phyloP scores from a whole-genome alignment of 2,888 invertebrate genomes.

The Chrysina gloriosa region DNA sequence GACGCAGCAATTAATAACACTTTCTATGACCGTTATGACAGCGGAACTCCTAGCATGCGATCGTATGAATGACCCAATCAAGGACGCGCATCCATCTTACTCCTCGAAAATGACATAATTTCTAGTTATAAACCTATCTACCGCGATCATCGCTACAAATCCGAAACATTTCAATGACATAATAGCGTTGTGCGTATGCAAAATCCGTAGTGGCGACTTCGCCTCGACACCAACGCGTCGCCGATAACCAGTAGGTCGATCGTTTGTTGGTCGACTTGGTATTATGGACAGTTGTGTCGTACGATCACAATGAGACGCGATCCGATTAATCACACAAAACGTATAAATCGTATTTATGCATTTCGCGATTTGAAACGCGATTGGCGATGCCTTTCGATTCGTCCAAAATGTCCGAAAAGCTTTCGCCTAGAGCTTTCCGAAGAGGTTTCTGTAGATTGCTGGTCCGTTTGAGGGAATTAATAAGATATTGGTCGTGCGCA shows the following conservation, averaged over 20 bases:
- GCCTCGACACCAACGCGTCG: slow-evolving; percentile 1
- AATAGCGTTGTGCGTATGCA: background rate
- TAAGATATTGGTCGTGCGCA: background rate
- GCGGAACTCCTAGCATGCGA: background rate
- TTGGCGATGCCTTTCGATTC: background rate
- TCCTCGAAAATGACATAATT: slow-evolving; percentile 15
- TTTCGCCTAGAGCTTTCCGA: background rate
- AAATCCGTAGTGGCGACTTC: slow-evolving; percentile 17
- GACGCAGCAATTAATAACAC: background rate
- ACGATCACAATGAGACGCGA: background rate
- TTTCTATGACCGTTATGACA: slow-evolving; percentile 1
- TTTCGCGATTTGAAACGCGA: background rate
- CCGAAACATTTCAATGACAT: slow-evolving; percentile 20
- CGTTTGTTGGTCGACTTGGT: background rate
- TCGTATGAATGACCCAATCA: slow-evolving; percentile 2
- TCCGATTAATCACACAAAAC: background rate
- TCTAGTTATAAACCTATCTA: slow-evolving; percentile 14
- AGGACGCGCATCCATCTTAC: slow-evolving; percentile 16
- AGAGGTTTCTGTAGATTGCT: slow-evolving; percentile 16
- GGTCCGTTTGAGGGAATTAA: slow-evolving; percentile 4
- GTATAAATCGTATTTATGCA: background rate
- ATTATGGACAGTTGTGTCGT: background rate
- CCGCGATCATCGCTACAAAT: slow-evolving; percentile 14
- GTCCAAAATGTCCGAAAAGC: slow-evolving; percentile 1
- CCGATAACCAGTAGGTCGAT: slow-evolving; percentile 21